Evolutionary conservation across 2,113 vertebrate species (phyloP).

Genomic region (Cryptomyrus ogoouensis): DNA sequence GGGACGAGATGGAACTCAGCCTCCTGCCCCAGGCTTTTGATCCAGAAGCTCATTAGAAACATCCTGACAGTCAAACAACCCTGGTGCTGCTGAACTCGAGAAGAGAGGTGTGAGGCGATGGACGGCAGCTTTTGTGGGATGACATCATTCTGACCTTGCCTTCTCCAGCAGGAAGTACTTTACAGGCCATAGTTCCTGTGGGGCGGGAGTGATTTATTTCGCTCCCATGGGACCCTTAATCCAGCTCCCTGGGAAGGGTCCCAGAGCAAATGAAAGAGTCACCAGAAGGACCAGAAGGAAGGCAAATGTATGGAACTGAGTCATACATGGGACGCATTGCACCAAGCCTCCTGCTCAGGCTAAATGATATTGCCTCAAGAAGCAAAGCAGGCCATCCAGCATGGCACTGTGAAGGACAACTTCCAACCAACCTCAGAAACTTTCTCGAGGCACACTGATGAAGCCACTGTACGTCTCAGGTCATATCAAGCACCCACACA

Average conservation of each 20-base stretch:
- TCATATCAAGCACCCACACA: neutral
- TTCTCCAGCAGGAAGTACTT: constrained; percentile 33
- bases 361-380: neutral
- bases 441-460: neutral
- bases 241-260: constrained; percentile 40
- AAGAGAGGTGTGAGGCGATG: neutral
- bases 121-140: constrained; percentile 14
- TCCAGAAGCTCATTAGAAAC: constrained; percentile 36
- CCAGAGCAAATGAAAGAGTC: constrained; percentile 35
- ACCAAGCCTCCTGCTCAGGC: neutral
- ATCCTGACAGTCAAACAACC: neutral
- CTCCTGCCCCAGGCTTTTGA: constrained; percentile 35
- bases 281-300: constrained; percentile 39
- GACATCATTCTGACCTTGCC: constrained; percentile 40
- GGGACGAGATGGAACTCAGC: constrained; percentile 32
- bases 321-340: constrained; percentile 32
- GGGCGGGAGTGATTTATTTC: constrained; percentile 40
- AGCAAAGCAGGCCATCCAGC: neutral
- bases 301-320: constrained; percentile 40
- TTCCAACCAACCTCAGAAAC: neutral
- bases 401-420: neutral
- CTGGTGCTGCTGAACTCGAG: neutral
- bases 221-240: constrained; percentile 26
- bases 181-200: constrained; percentile 43
- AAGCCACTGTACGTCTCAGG: neutral